phyloP scores from a whole-genome alignment of 1,140 invertebrate genomes.

The Papilio polyxenes region DNA sequence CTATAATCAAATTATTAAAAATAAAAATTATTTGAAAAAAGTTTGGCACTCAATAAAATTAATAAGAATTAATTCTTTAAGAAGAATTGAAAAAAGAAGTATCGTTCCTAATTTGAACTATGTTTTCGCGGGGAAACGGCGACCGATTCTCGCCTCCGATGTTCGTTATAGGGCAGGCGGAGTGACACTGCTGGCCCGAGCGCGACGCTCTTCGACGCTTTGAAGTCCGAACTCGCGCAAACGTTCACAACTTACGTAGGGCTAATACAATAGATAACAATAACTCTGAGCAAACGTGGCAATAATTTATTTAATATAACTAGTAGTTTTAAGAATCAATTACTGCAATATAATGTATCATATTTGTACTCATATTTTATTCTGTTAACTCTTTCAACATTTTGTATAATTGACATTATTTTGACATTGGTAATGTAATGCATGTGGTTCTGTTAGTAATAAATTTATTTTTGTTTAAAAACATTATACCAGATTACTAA shows the following conservation, averaged over 20 bases:
- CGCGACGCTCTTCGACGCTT: constrained; percentile 55
- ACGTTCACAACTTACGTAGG: constrained; percentile 31
- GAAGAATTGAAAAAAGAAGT: background rate
- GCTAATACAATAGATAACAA: background rate
- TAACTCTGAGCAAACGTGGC: background rate
- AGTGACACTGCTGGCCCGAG: constrained; percentile 58
- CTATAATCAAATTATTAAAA: background rate
- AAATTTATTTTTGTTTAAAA: too few species aligned
- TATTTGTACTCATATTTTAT: too few species aligned
- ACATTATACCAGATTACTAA: background rate
- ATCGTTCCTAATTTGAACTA: background rate
- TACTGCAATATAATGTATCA: too few species aligned
- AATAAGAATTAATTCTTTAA: background rate
- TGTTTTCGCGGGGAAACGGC: background rate
- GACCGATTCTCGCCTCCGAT: constrained; percentile 30
- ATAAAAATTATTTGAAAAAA: background rate
- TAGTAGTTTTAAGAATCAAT: too few species aligned
- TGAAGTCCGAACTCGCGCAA: constrained; percentile 54
- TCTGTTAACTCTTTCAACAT: too few species aligned
- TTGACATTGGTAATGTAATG: too few species aligned
- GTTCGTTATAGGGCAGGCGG: constrained; percentile 48
- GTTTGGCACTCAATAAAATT: background rate
- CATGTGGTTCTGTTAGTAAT: too few species aligned
- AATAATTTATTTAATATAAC: background rate
- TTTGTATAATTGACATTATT: too few species aligned